These are phyloP conservation scores for Drosophila mojavensis DNA, from an alignment of 1,140 invertebrate genomes.

Conservation along the genomic window DNA sequence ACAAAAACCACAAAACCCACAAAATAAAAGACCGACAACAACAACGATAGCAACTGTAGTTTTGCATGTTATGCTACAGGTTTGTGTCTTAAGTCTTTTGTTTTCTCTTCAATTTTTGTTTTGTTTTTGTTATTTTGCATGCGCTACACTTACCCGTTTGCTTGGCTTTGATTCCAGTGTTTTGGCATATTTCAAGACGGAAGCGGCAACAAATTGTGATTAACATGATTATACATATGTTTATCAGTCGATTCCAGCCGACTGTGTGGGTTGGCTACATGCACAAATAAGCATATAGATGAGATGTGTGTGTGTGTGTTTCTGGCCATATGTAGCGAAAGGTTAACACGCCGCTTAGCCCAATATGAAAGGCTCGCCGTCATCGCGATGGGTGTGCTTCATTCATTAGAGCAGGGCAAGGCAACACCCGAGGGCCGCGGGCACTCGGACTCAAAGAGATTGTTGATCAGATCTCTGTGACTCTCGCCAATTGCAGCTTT, in stretches of 20 bases:
- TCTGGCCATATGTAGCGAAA: constrained; percentile 16
- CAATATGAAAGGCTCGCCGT: constrained; percentile 37
- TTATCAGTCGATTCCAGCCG: constrained; percentile 14
- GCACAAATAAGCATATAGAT: background rate
- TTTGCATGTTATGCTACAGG: constrained; percentile 32
- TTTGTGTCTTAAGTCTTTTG: constrained; percentile 44
- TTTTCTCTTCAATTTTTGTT: constrained; percentile 6
- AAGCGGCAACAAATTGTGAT: constrained; percentile 43
- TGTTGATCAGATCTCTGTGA: constrained; percentile 27
- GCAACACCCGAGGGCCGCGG: constrained; percentile 14
- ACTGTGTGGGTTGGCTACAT: constrained; percentile 19
- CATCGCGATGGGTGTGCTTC: constrained; percentile 41
- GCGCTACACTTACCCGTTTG: constrained; percentile 32
- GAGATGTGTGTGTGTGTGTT: background rate
- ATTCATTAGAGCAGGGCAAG: constrained; percentile 46
- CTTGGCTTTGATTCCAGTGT: constrained; percentile 12
- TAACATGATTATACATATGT: constrained; percentile 46
- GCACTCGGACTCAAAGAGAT: constrained; percentile 54
- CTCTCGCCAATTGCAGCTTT: constrained; percentile 42
- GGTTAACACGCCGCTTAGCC: constrained; percentile 17
- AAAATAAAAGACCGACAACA: background rate
- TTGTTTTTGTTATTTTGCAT: constrained; percentile 49
- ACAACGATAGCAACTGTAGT: background rate
- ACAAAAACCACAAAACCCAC: constrained; percentile 24
- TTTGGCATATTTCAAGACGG: constrained; percentile 42